Evolutionary conservation across 2,797 vertebrate genomes (phyloP), one percentile per base, ranked within the genome.

Genomic region (Lacerta bilineata): DNA sequence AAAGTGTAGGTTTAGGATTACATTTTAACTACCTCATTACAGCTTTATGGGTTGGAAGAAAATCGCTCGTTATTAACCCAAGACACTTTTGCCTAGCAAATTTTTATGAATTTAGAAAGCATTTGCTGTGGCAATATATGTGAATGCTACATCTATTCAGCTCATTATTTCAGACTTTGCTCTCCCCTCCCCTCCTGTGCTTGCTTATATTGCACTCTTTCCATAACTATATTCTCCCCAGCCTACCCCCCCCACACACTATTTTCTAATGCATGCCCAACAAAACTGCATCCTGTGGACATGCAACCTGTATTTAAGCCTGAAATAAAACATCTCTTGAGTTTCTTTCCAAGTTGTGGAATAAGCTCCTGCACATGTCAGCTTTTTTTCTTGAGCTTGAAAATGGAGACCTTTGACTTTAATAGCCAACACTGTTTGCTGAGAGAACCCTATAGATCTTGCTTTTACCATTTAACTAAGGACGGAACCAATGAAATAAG

Each of bases 1-100:
- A 83, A 88, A 92, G 50, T 27, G 33, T 39, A 90, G 41, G 36
- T 85, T 92, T 80, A 79, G 59, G 86, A 91, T 93, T 90, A 43
- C 78, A 89, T 85, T 94, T 91, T 61, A 91, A 68, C 3, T 7
- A 78, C 29, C 85, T 64, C 84, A 95, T 90, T 93, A 91, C 87
- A 94, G 74, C 41, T 43, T 86, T 83, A 71, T 69, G 83, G 27
- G 89, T 77, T 69, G 77, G 3, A 79, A 75, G 80, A 92, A 89
- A 84, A 72, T 1, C 71, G 20, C 72, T 88, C 85, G 84, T 83
- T 94, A 93, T 43, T 90, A 88, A 94, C 77, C 46, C 1, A 33
- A 92, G 75, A 23, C 39, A 33, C 71, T 91, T 79, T 86, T 82
- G 72, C 80, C 72, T 87, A 83, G 87, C 1, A 79, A 83, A 66